phyloP scores from a whole-genome alignment of 2,113 vertebrate species.

The Petrocephalus microphthalmus region DNA sequence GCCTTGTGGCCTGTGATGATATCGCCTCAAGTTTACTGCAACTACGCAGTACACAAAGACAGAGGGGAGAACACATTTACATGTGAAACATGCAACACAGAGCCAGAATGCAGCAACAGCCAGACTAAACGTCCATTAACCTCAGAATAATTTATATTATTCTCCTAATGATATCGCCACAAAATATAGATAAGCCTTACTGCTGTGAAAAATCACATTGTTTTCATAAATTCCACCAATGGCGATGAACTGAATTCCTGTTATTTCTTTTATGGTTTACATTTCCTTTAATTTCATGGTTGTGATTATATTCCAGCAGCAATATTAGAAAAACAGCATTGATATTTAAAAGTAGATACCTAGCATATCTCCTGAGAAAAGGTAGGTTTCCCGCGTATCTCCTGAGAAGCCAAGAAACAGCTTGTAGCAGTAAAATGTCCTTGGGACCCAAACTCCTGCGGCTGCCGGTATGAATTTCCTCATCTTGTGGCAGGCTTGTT shows the following conservation, averaged over 20 bases:
- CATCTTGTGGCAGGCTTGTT: neutral
- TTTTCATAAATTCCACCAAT: neutral
- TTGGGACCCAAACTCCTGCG: neutral
- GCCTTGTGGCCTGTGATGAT: no score
- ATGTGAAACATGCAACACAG: no score
- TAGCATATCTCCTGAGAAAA: neutral
- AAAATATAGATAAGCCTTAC: neutral
- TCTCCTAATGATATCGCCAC: neutral
- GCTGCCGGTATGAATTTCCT: neutral
- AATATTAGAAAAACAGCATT: neutral
- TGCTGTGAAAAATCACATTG: neutral
- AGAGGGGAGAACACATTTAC: no score
- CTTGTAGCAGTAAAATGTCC: neutral
- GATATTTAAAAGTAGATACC: neutral
- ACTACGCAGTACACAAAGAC: no score
- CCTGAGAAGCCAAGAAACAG: neutral
- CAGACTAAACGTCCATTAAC: neutral
- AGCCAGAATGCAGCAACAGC: no score
- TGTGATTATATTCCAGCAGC: neutral
- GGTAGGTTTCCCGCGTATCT: neutral
- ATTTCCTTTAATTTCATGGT: neutral
- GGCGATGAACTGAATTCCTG: neutral
- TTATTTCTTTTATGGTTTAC: neutral
- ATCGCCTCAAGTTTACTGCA: no score
- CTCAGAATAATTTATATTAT: neutral